These are phyloP conservation scores for Gastrophysa polygoni DNA, from an alignment of 2,888 invertebrate species.

Conservation along the genomic window DNA sequence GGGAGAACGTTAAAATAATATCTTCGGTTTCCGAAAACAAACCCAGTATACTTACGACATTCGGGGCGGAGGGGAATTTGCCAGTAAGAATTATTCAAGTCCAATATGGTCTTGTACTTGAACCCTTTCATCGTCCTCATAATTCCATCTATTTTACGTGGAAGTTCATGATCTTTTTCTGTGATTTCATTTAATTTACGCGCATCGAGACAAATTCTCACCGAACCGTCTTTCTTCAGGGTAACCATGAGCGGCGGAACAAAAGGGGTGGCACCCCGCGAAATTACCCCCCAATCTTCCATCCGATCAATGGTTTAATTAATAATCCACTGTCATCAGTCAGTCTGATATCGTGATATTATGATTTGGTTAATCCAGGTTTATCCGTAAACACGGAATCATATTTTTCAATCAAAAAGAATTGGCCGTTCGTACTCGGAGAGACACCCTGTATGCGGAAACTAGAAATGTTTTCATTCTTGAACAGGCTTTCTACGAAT, in stretches of 20 bases:
- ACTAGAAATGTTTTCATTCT: background rate
- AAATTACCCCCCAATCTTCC: constrained; percentile 41
- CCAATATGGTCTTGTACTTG: background rate
- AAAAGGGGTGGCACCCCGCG: constrained; percentile 38
- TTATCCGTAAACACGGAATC: constrained; percentile 8
- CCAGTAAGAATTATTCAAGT: constrained; percentile 14
- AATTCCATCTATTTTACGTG: constrained; percentile 11
- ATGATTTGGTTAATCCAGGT: constrained; percentile 25
- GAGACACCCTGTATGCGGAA: background rate
- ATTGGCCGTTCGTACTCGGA: background rate
- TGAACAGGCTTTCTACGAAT: background rate
- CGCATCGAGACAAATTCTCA: constrained; percentile 43
- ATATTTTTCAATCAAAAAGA: background rate
- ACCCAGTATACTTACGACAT: constrained; percentile 23
- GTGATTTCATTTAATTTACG: constrained; percentile 42
- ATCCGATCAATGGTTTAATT: constrained; percentile 23
- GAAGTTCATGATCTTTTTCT: constrained; percentile 39
- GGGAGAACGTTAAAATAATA: constrained; percentile 15
- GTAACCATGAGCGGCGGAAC: constrained; percentile 41
- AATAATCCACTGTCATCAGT: constrained; percentile 24
- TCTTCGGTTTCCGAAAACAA: background rate
- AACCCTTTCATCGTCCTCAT: background rate
- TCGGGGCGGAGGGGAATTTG: constrained; percentile 15
- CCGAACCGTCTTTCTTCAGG: constrained; percentile 38
- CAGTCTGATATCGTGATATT: constrained; percentile 34